Evolutionary conservation across 1,140 invertebrate genomes (phyloP), one percentile per base, ranked within the genome.

Genomic region (Magallana ariakensis): DNA sequence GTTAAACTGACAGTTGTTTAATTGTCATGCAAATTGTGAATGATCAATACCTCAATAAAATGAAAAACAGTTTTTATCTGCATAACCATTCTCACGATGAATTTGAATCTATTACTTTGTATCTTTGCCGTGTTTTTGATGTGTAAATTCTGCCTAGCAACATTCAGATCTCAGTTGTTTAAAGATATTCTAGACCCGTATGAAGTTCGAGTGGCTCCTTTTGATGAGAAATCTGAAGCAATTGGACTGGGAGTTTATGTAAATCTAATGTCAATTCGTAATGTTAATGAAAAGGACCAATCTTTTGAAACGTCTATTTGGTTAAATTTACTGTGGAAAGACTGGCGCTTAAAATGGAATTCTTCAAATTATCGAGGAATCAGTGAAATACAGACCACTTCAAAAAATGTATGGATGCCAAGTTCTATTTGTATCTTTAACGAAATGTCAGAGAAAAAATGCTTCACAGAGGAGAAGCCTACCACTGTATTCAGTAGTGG

Each of bases 361-460:
- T 15, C 75, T 15, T 33, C 75, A 16, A 15, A 16, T 16, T 80
- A 33, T 26, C 15, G 26, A 80, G 75, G 75, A 5, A 80, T 80
- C 16, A 33, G n/a, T 10, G 19, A n/a, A 15, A 80, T 80, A 15
- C 15, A 22, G 5, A 16, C 46, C 15, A 26, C 19, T 80, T 26
- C 75, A 13, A 80, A 26, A 80, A 26, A 80, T 11, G 46, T 80
- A 80, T 80, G 75, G 75, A 16, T 22, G 16, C 75, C 75, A 15
- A 53, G 46, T 53, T 80, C 22, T 62, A 16, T 62, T 26, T 80
- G 75, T 22, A 80, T 80, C 9, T 80, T 15, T 26, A 80, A 80
- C 26, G 46, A 53, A 11, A 22, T 80, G 5, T 22, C 19, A 10
- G 26, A 22, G 15, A 15, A 53, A 33, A 80, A 80, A 26, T 80